These are phyloP conservation scores for Cacatua alba DNA, from an alignment of 2,113 vertebrate genomes.

Conservation along the genomic window DNA sequence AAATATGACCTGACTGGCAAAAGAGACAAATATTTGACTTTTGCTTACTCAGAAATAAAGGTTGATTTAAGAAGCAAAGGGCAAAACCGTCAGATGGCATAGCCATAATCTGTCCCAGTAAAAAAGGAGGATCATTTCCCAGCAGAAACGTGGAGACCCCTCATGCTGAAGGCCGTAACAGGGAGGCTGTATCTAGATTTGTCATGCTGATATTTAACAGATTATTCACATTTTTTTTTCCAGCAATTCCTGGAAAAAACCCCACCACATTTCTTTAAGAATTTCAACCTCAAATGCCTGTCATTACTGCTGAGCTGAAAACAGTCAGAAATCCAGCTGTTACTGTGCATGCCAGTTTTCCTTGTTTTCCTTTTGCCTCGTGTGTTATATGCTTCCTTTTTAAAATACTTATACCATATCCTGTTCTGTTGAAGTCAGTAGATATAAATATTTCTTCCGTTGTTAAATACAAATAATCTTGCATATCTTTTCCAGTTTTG, in stretches of 20 bases:
- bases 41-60: neutral
- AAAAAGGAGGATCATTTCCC: neutral
- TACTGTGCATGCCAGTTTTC: neutral
- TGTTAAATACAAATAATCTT: neutral
- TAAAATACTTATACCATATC: neutral
- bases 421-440: slow-evolving; percentile 8
- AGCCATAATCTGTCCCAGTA: neutral
- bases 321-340: neutral
- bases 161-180: neutral
- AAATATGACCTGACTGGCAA: neutral
- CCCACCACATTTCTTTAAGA: neutral
- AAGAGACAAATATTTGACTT: slow-evolving; percentile 11
- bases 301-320: neutral
- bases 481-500: neutral
- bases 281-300: neutral
- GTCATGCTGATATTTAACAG: neutral
- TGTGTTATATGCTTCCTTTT: neutral
- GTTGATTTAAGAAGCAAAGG: neutral
- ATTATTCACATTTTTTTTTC: neutral
- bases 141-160: neutral
- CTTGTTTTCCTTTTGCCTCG: neutral
- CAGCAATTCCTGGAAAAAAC: neutral
- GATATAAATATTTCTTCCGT: neutral
- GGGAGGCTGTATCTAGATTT: neutral
- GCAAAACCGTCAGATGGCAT: neutral